phyloP scores from a whole-genome alignment of 2,888 invertebrate genomes.

The Yponomeuta plumbellus region DNA sequence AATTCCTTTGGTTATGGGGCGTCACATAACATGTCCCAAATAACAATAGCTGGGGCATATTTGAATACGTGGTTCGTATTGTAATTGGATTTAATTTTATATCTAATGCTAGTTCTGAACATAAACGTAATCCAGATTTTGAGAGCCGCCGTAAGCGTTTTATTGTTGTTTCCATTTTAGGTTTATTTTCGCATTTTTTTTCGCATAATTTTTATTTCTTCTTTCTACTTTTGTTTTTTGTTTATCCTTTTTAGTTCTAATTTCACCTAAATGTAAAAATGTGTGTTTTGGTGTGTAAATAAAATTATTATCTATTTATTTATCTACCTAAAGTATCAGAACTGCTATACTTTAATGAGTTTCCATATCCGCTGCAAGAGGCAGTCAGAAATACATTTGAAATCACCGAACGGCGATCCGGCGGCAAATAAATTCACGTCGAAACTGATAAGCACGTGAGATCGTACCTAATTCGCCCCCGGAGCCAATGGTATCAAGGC shows the following conservation, averaged over 20 bases:
- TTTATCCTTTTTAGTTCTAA: too few relatives aligned
- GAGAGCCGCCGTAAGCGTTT: too few relatives aligned
- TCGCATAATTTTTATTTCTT: too few relatives aligned
- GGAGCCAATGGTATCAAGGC: constrained; percentile 9
- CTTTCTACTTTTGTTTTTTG: too few relatives aligned
- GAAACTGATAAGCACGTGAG: constrained; percentile 12
- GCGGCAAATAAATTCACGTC: constrained; percentile 9
- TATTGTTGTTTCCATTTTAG: too few relatives aligned
- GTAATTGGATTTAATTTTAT: constrained; percentile 29
- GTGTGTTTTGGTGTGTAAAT: too few relatives aligned
- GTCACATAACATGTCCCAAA: constrained; percentile 29
- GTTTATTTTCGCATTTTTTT: too few relatives aligned
- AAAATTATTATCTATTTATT: too few relatives aligned
- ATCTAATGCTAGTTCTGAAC: not conserved
- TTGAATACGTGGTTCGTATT: constrained; percentile 37
- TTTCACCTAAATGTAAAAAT: too few relatives aligned
- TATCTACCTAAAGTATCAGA: too few relatives aligned
- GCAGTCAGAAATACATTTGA: not conserved
- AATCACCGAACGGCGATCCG: not conserved
- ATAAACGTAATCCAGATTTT: too few relatives aligned
- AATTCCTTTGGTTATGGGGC: constrained; percentile 28
- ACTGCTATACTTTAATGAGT: not conserved
- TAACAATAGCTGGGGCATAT: constrained; percentile 30
- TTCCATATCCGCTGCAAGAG: not conserved
- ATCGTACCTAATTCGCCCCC: constrained; percentile 1